Evolutionary conservation across 2,797 vertebrate species (phyloP).

Genomic region (Enteromius unitaeniatus): DNA sequence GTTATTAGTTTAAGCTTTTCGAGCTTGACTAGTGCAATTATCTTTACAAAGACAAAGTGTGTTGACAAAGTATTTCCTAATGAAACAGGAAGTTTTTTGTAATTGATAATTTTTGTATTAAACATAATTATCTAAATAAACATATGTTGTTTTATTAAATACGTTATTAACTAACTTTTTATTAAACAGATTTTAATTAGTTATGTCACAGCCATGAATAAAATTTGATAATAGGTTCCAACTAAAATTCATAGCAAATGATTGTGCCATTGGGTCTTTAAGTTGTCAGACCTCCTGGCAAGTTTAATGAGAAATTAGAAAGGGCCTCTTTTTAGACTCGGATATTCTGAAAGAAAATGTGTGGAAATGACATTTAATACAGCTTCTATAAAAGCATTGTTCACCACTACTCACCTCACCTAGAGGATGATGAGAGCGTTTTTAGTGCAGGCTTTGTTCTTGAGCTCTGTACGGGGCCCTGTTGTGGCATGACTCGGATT

Average conservation of each 20-base stretch:
- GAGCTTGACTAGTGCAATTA: background rate
- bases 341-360: background rate
- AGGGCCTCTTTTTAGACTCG: background rate
- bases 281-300: background rate
- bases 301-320: background rate
- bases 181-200: background rate
- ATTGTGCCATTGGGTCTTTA: background rate
- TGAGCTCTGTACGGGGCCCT: conserved; percentile 49
- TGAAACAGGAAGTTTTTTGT: background rate
- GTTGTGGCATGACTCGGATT: conserved; percentile 63
- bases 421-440: conserved; percentile 50
- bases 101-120: background rate
- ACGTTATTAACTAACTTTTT: background rate
- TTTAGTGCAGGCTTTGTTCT: conserved; percentile 55
- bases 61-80: background rate
- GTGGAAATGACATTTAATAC: conserved; percentile 2
- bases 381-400: conserved; percentile 19
- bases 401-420: conserved; percentile 7
- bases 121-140: background rate
- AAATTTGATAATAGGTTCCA: background rate
- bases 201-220: background rate
- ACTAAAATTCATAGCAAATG: background rate
- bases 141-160: background rate
- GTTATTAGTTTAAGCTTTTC: background rate
- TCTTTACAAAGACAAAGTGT: no score